Conservation (phyloP, 2,797 vertebrate species). For the Centroberyx gerrardi region DNA sequence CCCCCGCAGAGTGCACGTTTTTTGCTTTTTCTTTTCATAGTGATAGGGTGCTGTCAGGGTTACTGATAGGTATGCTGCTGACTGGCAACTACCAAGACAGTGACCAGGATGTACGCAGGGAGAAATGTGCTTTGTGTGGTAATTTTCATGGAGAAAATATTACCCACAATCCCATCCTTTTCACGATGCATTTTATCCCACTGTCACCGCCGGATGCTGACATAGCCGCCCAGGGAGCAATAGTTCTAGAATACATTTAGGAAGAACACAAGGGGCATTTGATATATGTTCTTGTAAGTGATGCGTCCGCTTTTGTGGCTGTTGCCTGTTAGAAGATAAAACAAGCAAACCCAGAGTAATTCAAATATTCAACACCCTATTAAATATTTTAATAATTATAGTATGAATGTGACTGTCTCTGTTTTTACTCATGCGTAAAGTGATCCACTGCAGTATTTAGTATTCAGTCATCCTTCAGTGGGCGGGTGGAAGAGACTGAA, state of each 20-base stretch:
- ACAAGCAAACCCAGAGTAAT: too few relatives aligned
- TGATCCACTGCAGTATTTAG: neutral
- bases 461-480: neutral
- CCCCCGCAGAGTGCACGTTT: conserved; percentile 24
- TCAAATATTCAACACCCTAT: neutral
- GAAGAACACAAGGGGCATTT: neutral
- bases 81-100: conserved; percentile 33
- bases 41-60: conserved; percentile 44
- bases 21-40: conserved; percentile 7
- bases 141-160: conserved; percentile 34
- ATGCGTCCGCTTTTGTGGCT: neutral
- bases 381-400: too few relatives aligned
- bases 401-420: too few relatives aligned
- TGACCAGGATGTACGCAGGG: conserved; percentile 9
- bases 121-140: conserved; percentile 35
- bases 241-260: neutral
- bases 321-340: neutral
- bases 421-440: too few relatives aligned
- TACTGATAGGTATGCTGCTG: conserved; percentile 42
- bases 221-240: neutral
- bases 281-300: neutral
- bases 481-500: neutral
- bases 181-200: conserved; percentile 31
- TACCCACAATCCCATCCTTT: conserved; percentile 37
- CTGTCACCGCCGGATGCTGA: conserved; percentile 46